Base-by-base conservation (phyloP, 2,113 vertebrate species). In the Nycticorax nycticorax region DNA sequence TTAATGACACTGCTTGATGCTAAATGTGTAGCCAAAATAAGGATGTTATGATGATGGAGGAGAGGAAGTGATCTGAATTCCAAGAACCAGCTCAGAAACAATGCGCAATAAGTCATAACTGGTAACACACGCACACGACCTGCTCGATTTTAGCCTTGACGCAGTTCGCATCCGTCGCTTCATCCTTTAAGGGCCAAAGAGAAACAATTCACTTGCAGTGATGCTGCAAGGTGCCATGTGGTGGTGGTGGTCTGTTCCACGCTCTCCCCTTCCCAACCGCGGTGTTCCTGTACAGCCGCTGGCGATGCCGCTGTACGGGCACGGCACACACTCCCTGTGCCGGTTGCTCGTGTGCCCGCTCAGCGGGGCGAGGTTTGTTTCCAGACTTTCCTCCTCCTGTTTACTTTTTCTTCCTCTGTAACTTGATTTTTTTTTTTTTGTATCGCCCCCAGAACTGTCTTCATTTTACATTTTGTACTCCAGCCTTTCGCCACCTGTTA, bases 151-250 rank as follows among this genome's bases (percentile, higher is more conserved):
- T 12, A 32, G 12, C 33, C 59, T 30, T 24, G 72, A 59, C 7
- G 43, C 89, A 74, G n/a, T 19, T 32, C 2, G 8, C 77, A 69
- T 59, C 76, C 48, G 8, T 33, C 23, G 67, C 79, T 69, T 79
- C 16, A 1, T 57, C 30, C 35, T 59, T 22, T 2, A 2, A 73
- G 96, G 94, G 93, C 96, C 96, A 89, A 89, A 95, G 92, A 94
- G 37, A 55, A 80, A 4, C 72, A 11, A 18, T 50, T 53, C 60
- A 3, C 55, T 10, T 13, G 81, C 56, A 12, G 6, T 16, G 57
- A 5, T 3, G 1, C 24, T 28, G 32, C 81, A 6, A 28, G 88
- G 80, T 95, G 95, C 95, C 63, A 4, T 69, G 13, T 18, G 64
- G 76, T 23, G 57, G 55, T 32, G 57, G 55, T 32, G 68, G 21